Evolutionary conservation across 2,888 invertebrate species (phyloP).

Genomic region (Gymnosoma rotundatum): DNA sequence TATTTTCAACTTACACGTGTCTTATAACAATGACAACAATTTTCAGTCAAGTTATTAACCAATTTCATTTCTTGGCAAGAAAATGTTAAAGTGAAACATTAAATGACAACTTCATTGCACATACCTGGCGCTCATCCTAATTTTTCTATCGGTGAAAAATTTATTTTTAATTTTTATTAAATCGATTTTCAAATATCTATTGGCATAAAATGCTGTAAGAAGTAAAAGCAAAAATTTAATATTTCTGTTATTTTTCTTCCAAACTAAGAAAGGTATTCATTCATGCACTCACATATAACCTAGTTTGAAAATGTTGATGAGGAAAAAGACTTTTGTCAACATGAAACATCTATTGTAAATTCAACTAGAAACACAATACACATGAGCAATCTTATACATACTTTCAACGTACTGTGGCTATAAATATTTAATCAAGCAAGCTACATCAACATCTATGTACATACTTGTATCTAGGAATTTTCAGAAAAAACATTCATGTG

Average conservation of each 20-base stretch:
- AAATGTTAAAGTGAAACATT: too few relatives aligned
- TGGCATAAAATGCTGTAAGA: neutral
- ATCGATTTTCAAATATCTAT: constrained; percentile 7
- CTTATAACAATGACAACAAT: neutral
- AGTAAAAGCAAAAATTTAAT: neutral
- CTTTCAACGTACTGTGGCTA: constrained; percentile 5
- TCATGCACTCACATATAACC: constrained; percentile 5
- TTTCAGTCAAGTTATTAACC: constrained; percentile 22
- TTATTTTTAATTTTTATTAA: too few relatives aligned
- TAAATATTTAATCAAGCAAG: constrained; percentile 27
- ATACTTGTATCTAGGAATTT: too few relatives aligned
- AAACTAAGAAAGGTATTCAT: neutral
- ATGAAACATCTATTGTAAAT: constrained; percentile 37
- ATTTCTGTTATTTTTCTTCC: neutral
- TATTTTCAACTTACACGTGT: too few relatives aligned
- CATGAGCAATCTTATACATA: constrained; percentile 18
- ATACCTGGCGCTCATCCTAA: too few relatives aligned
- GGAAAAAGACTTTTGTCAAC: constrained; percentile 52
- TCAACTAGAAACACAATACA: constrained; percentile 16
- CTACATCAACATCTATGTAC: neutral
- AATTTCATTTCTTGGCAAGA: constrained; percentile 15
- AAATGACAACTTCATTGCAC: too few relatives aligned
- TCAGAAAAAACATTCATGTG: neutral
- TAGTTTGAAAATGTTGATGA: constrained; percentile 39
- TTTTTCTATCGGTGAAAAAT: too few relatives aligned